A percentile compares a stretch with the other conserved stretches of the same genome.
These are phyloP conservation scores for Orthosia gothica DNA, from an alignment of 2,888 invertebrate species.

Conservation along the genomic window DNA sequence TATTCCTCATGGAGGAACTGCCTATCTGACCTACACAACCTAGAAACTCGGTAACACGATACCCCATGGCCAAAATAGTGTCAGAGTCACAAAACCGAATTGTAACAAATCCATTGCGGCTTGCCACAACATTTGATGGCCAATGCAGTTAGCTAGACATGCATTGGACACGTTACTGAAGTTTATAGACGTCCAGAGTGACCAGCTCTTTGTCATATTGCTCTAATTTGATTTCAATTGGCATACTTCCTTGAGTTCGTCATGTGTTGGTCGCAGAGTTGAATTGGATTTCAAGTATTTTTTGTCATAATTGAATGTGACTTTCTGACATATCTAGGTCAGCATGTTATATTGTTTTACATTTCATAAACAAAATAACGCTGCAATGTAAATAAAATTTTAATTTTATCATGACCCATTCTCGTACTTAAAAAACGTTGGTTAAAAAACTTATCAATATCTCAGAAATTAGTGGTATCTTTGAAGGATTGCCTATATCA, in stretches of 20 bases:
- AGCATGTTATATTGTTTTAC: no score
- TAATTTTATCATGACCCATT: no score
- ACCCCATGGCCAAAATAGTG: no score
- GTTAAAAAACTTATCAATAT: no score
- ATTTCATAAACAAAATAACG: no score
- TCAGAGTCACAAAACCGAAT: slow-evolving; percentile 7
- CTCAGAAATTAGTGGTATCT: no score
- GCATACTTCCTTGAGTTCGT: not conserved
- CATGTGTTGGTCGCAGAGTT: not conserved
- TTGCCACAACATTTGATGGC: slow-evolving; percentile 3
- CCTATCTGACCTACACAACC: no score
- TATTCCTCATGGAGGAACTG: no score
- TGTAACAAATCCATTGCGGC: slow-evolving; percentile 41
- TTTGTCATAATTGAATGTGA: not conserved
- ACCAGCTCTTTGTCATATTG: slow-evolving; percentile 39
- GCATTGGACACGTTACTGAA: slow-evolving; percentile 61
- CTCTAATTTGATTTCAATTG: slow-evolving; percentile 20
- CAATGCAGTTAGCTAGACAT: slow-evolving; percentile 48
- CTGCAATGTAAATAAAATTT: no score
- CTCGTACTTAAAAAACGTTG: no score
- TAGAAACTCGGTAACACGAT: no score
- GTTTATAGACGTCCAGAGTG: slow-evolving; percentile 61
- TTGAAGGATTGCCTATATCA: no score
- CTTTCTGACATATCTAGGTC: not conserved
- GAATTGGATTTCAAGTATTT: not conserved